A percentile compares a stretch with the other conserved stretches of the same genome.
Conservation (phyloP, 2,888 invertebrate genomes). For the Sinohyriopsis cumingii region DNA sequence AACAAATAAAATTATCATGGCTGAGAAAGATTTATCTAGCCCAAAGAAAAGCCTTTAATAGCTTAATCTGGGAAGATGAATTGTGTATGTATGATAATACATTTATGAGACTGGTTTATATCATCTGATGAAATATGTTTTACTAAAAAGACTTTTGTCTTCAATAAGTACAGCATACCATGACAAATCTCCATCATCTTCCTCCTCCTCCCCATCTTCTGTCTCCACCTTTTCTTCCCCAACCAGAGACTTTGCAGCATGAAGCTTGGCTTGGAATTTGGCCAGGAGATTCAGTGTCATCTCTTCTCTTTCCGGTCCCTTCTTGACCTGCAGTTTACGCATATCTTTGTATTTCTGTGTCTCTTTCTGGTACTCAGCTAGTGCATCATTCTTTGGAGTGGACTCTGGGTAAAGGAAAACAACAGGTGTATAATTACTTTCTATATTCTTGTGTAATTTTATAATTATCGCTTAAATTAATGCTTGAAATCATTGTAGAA, state of each 20-base stretch:
- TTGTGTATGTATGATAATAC: too few relatives aligned
- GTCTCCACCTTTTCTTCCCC: slow-evolving; percentile 69
- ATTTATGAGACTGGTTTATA: too few relatives aligned
- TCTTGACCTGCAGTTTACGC: slow-evolving; percentile 53
- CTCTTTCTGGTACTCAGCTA: slow-evolving; percentile 62
- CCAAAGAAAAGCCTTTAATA: too few relatives aligned
- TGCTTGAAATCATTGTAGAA: too few relatives aligned
- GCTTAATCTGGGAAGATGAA: too few relatives aligned
- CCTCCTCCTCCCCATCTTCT: slow-evolving; percentile 66
- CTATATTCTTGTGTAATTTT: too few relatives aligned
- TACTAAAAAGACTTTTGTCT: too few relatives aligned
- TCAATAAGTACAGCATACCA: slow-evolving; percentile 53
- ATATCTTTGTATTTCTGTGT: slow-evolving; percentile 60
- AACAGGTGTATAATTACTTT: not conserved
- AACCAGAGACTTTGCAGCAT: slow-evolving; percentile 76
- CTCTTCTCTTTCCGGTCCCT: slow-evolving; percentile 61
- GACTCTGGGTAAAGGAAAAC: slow-evolving; percentile 17
- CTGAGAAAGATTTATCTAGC: too few relatives aligned
- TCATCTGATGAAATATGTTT: too few relatives aligned
- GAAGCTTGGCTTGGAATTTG: slow-evolving; percentile 87
- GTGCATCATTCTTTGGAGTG: slow-evolving; percentile 40
- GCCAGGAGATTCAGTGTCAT: slow-evolving; percentile 85
- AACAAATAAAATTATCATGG: too few relatives aligned
- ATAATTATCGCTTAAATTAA: too few relatives aligned
- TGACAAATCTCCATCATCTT: slow-evolving; percentile 68